phyloP scores from a whole-genome alignment of 2,113 vertebrate species.

The Phyllostomus hastatus region DNA sequence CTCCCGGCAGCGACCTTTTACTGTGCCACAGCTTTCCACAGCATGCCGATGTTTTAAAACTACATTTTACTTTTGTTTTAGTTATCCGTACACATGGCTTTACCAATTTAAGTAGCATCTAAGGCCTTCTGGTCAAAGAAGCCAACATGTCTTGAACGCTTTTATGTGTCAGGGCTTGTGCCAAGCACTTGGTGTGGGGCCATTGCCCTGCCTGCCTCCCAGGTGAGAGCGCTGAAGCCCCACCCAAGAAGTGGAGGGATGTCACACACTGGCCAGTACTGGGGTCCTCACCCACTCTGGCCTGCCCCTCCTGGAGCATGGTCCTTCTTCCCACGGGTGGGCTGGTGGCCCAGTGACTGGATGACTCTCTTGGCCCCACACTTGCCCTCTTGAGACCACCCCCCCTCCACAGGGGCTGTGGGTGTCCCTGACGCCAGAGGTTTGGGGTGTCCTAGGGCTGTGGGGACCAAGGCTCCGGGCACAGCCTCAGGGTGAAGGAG shows the following conservation, averaged over 20 bases:
- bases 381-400: neutral
- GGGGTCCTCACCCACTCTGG: neutral
- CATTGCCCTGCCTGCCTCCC: neutral
- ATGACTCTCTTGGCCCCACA: neutral
- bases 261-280: neutral
- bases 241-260: neutral
- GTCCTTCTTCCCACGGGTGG: neutral
- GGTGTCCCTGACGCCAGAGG: neutral
- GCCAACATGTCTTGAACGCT: neutral
- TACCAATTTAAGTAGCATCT: neutral
- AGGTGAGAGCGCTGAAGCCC: neutral
- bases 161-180: neutral
- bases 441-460: neutral
- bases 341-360: neutral
- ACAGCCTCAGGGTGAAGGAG: neutral
- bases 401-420: neutral
- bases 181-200: too few species aligned
- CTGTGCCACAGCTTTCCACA: neutral
- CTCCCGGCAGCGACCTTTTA: neutral
- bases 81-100: neutral
- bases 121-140: neutral
- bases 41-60: neutral
- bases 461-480: neutral
- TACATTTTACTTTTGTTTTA: neutral
- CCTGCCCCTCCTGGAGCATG: neutral